Percentiles rank a stretch among this genome's conserved stretches.
Conservation (phyloP, 2,797 vertebrate genomes). For the Coranthus polyacanthus region DNA sequence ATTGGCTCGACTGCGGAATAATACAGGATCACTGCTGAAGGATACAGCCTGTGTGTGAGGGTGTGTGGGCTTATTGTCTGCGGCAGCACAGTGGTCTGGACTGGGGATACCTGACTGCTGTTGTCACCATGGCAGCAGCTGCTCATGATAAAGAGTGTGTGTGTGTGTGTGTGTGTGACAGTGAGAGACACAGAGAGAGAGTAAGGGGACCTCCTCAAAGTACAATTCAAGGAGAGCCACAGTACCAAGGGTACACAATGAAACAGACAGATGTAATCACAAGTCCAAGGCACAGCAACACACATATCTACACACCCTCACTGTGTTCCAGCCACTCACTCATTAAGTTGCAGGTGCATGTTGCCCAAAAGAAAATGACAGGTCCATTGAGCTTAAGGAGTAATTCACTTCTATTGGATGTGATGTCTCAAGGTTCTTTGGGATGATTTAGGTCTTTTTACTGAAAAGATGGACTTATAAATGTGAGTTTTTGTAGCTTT, state of each 20-base stretch:
- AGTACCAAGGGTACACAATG: conserved; percentile 33
- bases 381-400: too few relatives aligned
- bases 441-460: too few relatives aligned
- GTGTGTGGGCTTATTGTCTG: conserved; percentile 55
- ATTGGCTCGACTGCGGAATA: conserved; percentile 13
- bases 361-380: too few relatives aligned
- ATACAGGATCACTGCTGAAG: conserved; percentile 29
- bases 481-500: too few relatives aligned
- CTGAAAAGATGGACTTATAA: too few relatives aligned
- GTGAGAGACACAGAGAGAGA: neutral
- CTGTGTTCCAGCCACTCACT: neutral
- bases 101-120: conserved; percentile 71
- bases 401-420: too few relatives aligned
- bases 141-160: too few relatives aligned
- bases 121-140: conserved; percentile 75
- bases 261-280: conserved; percentile 34
- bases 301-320: neutral
- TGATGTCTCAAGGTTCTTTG: too few relatives aligned
- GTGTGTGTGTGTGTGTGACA: conserved; percentile 2
- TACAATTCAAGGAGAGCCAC: conserved; percentile 59
- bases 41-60: neutral
- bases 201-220: conserved; percentile 45
- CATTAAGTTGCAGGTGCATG: too few relatives aligned
- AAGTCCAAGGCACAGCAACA: conserved; percentile 7
- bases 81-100: conserved; percentile 40